Evolutionary conservation across 2,888 invertebrate species (phyloP), one percentile per base, ranked within the genome.

Genomic region (Orthosia cruda): DNA sequence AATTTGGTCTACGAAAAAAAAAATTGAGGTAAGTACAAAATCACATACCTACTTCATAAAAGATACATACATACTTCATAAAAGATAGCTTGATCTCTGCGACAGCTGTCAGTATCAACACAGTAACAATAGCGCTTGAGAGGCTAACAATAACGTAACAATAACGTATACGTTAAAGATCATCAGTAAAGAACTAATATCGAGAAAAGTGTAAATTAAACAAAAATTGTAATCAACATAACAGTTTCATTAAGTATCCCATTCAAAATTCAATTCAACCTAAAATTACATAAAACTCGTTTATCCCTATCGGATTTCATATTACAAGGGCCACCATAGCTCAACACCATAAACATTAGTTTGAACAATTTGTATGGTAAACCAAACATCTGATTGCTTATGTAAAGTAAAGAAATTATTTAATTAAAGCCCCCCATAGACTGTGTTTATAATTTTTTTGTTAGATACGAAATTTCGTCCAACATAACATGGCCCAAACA

Each of bases 321-420:
- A 88, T 87, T 77, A 86, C 71, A 75, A 82, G 82, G 89, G 81
- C 89, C 89, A 91, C 92, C 90, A 90, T 92, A 89, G 86, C 80
- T 92, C 90, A 91, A 85, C 81, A 59, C 65, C 77, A 91, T 92
- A 87, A 91, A 88, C 89, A 91, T 92, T 90, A 90, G 83, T 91
- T 89, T 86, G 78, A 89, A 90, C 91, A 87, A 94, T 94, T 94
- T 93, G 92, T 94, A 94, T 94, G 94, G 79, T 92, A 92, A 87
- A 85, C 68, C 54, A 67, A n/a, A 75, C 74, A 84, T 80, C 68
- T 83, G 79, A 87, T 81, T 81, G 75, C 72, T 20, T 87, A 81
- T 78, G 77, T 84, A 78, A 80, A 85, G 75, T 79, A 82, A 88
- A 88, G 83, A 92, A 93, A 94, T 93, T 92, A 92, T 94, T 93